Evolutionary conservation across 2,797 vertebrate species (phyloP).

Genomic region (Gymnocypris eckloni): DNA sequence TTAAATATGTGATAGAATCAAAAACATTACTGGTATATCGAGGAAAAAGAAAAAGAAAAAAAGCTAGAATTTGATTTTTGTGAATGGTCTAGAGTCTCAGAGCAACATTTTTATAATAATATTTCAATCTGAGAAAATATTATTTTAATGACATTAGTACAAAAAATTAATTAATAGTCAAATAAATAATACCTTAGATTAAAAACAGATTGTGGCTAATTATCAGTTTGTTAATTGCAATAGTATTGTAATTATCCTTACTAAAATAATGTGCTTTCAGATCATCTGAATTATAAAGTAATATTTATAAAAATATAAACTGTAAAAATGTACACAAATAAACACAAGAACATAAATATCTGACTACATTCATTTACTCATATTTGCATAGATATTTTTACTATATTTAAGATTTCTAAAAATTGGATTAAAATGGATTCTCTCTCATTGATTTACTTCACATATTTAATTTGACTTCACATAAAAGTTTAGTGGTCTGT

Average conservation of each 20-base stretch:
- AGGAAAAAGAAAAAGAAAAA: background rate
- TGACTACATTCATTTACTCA: background rate
- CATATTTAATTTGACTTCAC: background rate
- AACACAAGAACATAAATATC: background rate
- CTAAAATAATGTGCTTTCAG: background rate
- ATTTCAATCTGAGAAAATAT: background rate
- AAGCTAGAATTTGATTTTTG: background rate
- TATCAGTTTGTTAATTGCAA: background rate
- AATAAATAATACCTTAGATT: background rate
- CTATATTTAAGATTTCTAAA: background rate
- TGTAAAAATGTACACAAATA: background rate
- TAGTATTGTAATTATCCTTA: too few relatives aligned
- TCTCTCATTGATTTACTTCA: background rate
- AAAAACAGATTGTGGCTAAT: background rate
- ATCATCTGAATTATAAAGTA: background rate
- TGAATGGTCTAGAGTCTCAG: background rate
- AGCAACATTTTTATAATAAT: background rate
- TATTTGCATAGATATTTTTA: background rate
- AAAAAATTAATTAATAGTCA: background rate
- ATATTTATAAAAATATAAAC: background rate
- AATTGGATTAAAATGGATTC: background rate
- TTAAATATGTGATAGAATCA: background rate
- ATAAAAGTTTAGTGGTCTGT: background rate
- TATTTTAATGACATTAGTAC: background rate
- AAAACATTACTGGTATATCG: background rate